Base-by-base conservation (phyloP, 2,888 invertebrate genomes). In the Drosophila mulleri region DNA sequence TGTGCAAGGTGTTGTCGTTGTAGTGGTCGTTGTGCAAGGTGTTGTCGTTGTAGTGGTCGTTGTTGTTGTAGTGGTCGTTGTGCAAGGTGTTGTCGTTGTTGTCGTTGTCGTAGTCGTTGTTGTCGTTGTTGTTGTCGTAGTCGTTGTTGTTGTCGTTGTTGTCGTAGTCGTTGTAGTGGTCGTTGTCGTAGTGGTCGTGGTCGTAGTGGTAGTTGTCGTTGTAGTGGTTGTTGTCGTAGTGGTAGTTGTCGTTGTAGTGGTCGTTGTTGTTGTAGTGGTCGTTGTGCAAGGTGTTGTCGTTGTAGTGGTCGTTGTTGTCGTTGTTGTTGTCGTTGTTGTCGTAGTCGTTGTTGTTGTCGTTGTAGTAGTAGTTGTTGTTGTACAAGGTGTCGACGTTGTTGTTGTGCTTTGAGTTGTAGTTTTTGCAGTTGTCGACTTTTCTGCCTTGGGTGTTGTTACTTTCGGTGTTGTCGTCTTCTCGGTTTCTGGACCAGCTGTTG, bases 221-320 rank as follows among this genome's bases (percentile, higher is more conserved):
- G 42, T 42, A 0, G 42, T 18, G 0, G 42, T 42, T 4, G 42
- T 42, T 9, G n/a, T 41, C 0, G 41, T 16, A 0, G 42, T 42
- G 11, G 42, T 18, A 12, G 42, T 42, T 4, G 42, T 18, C 0
- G 18, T 42, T 4, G 18, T 12, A 5, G 18, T n/a, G 1, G 18
- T 41, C 0, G n/a, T 8, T 8, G 41, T 8, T 0, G 45, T 45
- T 12, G 45, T 45, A 0, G 60, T 45, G 2, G 35, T 35, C 4
- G 35, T 53, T 59, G 12, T 56, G 35, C n/a, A 7, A 1, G 60
- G 45, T 7, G 66, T 66, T 2, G 59, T 52, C 5, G 42, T 42
- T 0, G 42, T 18, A 3, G 42, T 42, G 11, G 42, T 42, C 0
- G 42, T 42, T 0, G 18, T 42, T 0, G 42, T 42, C 0, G 42